phyloP scores from a whole-genome alignment of 2,888 invertebrate genomes.

The Tolmerus cingulatus region DNA sequence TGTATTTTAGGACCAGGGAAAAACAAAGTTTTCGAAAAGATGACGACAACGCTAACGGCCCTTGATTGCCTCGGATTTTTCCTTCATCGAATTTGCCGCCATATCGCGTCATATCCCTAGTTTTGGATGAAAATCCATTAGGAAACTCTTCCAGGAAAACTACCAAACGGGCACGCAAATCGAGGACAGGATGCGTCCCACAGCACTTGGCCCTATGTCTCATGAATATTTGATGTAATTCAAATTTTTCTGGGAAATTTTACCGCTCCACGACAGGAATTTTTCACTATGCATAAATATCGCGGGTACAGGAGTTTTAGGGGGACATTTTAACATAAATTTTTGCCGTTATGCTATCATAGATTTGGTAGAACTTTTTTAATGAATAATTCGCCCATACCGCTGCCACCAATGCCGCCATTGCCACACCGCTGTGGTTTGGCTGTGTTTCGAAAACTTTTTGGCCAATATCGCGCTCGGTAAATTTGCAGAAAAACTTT shows the following conservation, averaged over 20 bases:
- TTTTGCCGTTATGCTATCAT: neutral
- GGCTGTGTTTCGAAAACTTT: neutral
- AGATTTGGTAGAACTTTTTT: constrained; percentile 11
- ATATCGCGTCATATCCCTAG: neutral
- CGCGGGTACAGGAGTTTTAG: neutral
- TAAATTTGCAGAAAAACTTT: neutral
- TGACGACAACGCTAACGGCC: constrained; percentile 4
- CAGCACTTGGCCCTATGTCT: constrained; percentile 7
- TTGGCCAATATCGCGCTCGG: neutral
- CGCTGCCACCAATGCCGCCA: neutral
- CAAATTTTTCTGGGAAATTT: constrained; percentile 30
- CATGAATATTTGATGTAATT: constrained; percentile 35
- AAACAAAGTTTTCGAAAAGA: neutral
- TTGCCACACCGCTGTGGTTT: neutral
- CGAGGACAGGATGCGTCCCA: neutral
- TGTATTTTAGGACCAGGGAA: neutral
- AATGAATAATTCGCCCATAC: constrained; percentile 9
- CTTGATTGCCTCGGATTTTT: constrained; percentile 21
- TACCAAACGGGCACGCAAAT: neutral
- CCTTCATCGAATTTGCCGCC: constrained; percentile 11
- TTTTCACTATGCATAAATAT: constrained; percentile 38
- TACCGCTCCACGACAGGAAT: neutral
- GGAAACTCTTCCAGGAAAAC: constrained; percentile 6
- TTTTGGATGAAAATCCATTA: constrained; percentile 19
- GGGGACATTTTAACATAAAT: constrained; percentile 19